phyloP scores from a whole-genome alignment of 2,888 invertebrate genomes.

The Apamea monoglypha region DNA sequence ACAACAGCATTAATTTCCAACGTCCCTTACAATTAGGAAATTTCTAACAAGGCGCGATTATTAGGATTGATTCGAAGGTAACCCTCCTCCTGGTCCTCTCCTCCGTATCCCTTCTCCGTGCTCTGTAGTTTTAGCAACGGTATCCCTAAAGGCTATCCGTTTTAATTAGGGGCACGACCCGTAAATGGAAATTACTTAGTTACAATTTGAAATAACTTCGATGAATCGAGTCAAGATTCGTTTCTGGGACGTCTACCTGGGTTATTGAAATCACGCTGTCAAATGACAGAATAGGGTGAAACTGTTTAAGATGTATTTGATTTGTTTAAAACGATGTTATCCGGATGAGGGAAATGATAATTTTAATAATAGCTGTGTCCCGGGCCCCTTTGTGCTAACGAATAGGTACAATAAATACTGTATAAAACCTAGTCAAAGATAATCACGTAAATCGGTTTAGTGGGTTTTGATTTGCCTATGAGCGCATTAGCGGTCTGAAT shows the following conservation, averaged over 20 bases:
- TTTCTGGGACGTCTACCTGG: conserved; percentile 53
- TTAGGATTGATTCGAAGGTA: conserved; percentile 64
- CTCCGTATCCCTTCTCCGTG: conserved; percentile 29
- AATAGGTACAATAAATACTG: neutral
- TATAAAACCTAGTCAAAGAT: neutral
- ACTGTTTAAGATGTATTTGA: conserved; percentile 31
- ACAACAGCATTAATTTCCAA: conserved; percentile 30
- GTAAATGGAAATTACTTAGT: conserved; percentile 60
- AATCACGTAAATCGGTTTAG: neutral
- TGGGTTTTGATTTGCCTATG: neutral
- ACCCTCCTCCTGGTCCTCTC: conserved; percentile 35
- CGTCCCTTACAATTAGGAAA: conserved; percentile 52
- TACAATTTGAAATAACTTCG: conserved; percentile 58
- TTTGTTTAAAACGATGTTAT: conserved; percentile 16
- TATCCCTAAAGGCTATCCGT: conserved; percentile 57
- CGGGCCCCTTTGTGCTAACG: neutral
- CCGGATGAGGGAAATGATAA: neutral
- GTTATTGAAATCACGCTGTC: conserved; percentile 33
- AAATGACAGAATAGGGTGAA: conserved; percentile 30
- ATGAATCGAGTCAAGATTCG: conserved; percentile 55
- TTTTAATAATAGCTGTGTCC: neutral
- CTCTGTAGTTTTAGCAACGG: conserved; percentile 49
- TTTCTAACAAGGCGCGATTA: conserved; percentile 59
- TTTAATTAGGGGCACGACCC: conserved; percentile 63
- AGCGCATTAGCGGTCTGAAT: no score